Base-by-base conservation (phyloP, 2,888 invertebrate species). In the Poecilus cupreus region DNA sequence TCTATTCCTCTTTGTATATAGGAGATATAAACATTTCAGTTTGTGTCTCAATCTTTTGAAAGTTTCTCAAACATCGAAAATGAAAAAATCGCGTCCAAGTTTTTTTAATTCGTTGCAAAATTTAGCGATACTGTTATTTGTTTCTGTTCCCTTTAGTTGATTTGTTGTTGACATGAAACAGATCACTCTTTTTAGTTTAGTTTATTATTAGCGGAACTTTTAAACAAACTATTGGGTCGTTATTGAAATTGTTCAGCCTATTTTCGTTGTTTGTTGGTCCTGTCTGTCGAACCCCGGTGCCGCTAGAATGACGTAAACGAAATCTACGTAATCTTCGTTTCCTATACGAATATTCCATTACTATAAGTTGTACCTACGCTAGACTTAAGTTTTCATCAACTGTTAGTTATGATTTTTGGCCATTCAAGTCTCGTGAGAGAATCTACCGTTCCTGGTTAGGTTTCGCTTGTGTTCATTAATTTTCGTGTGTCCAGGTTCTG, bases 401-500 rank as follows among this genome's bases (percentile, higher is more conserved):
- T 54, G 37, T 70, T 70, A 70, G 37, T 32, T 70, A 70, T 70
- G 43, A 70, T 46, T 72, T 72, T 64, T 13, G 37, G 68, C 68
- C 39, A 39, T 8, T 6, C 39, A 20, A 32, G 13, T 68, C 39
- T 39, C 32, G 11, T 6, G 0, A 2, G 6, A 8, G 8, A 32
- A 32, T 8, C 20, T 39, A 24, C 64, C 32, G 26, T 8, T 8
- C 13, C 37, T 37, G 32, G 39, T 11, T 37, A 3, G 20, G 8
- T 68, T 18, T 68, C 13, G 54, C 16, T 13, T 54, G 39, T 68
- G 37, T 68, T 60, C 26, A 60, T 70, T 72, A 18, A 37, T 72
- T 72, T 46, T 43, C 20, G 6, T 20, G 60, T 16, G 24, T 72
- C 16, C 13, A 72, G 46, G n/a, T 8, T 46, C 43, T 20, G 46